phyloP scores from a whole-genome alignment of 1,140 invertebrate genomes.

The Homarus americanus region DNA sequence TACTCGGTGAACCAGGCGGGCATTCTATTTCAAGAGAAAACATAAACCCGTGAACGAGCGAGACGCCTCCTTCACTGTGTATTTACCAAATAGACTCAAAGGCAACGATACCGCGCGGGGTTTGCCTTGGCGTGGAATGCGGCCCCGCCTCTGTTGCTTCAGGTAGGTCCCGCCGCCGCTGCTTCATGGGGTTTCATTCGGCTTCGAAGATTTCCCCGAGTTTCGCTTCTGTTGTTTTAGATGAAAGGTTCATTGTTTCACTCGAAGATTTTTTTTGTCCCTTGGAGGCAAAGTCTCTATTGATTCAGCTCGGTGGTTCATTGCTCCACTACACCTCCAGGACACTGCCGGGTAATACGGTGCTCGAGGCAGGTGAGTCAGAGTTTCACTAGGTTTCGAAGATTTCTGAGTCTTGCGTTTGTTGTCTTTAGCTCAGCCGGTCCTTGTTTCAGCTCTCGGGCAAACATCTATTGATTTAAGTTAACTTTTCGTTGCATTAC shows the following conservation, averaged over 20 bases:
- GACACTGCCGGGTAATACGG: no score
- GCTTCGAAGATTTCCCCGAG: neutral
- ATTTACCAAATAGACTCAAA: slow-evolving; percentile 19
- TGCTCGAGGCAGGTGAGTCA: no score
- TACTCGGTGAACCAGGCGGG: neutral
- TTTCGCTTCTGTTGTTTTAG: neutral
- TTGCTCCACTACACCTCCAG: no score
- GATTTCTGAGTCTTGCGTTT: neutral
- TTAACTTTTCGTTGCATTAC: neutral
- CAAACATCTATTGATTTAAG: neutral
- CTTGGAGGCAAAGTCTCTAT: no score
- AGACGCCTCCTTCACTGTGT: slow-evolving; percentile 4
- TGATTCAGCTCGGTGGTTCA: no score
- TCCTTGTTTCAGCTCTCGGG: neutral
- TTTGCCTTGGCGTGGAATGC: neutral
- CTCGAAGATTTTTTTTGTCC: neutral
- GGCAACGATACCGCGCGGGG: neutral
- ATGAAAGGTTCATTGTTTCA: neutral
- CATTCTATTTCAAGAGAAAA: slow-evolving; percentile 9
- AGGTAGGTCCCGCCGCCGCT: no score
- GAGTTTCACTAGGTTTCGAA: neutral
- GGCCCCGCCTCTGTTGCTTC: neutral
- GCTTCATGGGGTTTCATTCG: no score
- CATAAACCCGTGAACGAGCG: neutral
- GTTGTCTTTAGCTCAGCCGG: neutral